Conservation (phyloP, 2,797 vertebrate species). For the Pipistrellus pipistrellus region DNA sequence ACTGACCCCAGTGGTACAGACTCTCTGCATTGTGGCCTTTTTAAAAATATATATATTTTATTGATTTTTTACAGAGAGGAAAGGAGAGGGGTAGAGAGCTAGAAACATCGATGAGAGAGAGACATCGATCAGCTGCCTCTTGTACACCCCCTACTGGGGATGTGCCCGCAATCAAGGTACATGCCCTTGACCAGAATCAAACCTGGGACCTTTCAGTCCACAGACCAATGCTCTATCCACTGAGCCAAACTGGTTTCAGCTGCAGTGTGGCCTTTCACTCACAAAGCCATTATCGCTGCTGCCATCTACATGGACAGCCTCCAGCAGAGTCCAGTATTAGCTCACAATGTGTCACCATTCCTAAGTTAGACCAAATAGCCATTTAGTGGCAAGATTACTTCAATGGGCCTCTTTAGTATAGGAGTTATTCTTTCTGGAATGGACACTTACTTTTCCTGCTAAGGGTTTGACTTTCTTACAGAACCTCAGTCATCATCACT, state of each 20-base stretch:
- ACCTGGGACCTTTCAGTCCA: too few species aligned
- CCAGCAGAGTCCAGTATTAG: background rate
- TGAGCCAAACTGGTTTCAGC: too few species aligned
- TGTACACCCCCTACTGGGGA: too few species aligned
- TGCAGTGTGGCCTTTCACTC: fast-evolving
- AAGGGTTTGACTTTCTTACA: background rate
- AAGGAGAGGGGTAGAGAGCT: too few species aligned
- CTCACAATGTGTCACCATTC: background rate
- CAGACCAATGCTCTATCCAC: too few species aligned
- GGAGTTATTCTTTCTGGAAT: background rate
- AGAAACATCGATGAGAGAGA: too few species aligned
- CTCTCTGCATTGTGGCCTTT: fast-evolving
- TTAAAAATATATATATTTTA: too few species aligned
- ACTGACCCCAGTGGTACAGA: background rate
- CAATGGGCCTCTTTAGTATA: background rate
- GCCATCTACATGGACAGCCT: background rate
- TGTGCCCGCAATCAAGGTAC: too few species aligned
- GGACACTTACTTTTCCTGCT: background rate
- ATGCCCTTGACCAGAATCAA: too few species aligned
- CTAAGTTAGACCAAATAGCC: background rate
- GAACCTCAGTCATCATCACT: background rate
- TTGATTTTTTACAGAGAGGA: too few species aligned
- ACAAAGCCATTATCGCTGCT: background rate
- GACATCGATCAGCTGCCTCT: too few species aligned
- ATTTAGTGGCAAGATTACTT: background rate